Percentiles rank a stretch among this genome's conserved stretches.
Evolutionary conservation across 2,888 invertebrate genomes (phyloP).

Genomic region (Koerneria pararmatus): DNA sequence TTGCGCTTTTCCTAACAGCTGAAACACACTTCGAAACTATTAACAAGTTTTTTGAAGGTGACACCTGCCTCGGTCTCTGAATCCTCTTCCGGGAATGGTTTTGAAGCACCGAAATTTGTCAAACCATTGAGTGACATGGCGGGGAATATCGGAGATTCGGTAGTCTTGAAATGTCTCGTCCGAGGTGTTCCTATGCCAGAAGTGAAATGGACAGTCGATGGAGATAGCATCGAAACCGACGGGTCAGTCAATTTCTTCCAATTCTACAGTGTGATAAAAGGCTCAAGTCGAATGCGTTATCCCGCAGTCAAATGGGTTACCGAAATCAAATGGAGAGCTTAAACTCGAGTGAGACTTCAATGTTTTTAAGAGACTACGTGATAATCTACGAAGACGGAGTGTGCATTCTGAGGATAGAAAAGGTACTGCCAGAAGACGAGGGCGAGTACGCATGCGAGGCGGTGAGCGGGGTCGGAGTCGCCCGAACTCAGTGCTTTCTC

Average conservation of each 20-base stretch:
- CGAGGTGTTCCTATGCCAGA: conserved; percentile 52
- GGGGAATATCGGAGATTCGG: conserved; percentile 19
- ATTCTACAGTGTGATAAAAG: conserved; percentile 17
- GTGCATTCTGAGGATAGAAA: conserved; percentile 46
- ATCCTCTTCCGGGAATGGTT: conserved; percentile 18
- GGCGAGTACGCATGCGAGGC: conserved; percentile 81
- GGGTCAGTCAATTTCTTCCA: conserved; percentile 45
- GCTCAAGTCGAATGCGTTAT: neutral
- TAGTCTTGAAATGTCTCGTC: conserved; percentile 21
- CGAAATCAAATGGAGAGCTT: too few relatives aligned
- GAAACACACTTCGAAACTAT: too few relatives aligned
- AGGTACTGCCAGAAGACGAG: conserved; percentile 71
- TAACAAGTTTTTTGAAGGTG: too few relatives aligned
- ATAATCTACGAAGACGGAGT: conserved; percentile 58
- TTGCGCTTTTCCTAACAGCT: too few relatives aligned
- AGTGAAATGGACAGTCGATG: conserved; percentile 59
- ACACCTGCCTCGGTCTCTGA: conserved; percentile 22
- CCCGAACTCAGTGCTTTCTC: conserved; percentile 66
- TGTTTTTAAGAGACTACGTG: conserved; percentile 52
- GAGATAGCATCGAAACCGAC: conserved; percentile 46
- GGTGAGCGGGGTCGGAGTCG: conserved; percentile 77
- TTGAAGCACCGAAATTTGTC: conserved; percentile 31
- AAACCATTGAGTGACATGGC: conserved; percentile 25
- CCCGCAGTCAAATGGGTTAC: neutral
- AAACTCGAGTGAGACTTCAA: too few relatives aligned